Evolutionary conservation across 2,797 vertebrate species (phyloP).

Genomic region (Geotrypetes seraphini): DNA sequence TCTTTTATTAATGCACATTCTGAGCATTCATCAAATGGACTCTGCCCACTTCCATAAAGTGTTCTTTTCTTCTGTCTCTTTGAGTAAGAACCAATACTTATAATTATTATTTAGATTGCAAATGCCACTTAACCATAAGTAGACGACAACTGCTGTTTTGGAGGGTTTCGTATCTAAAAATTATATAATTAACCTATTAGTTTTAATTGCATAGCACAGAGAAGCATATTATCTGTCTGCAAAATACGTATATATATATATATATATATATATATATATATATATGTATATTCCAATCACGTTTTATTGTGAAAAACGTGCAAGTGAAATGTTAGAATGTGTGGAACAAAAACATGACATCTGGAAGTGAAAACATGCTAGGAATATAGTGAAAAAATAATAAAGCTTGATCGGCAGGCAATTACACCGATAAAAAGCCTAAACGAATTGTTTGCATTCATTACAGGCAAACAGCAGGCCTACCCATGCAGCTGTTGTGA

Average conservation of each 20-base stretch:
- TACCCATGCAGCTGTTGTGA: slow-evolving; percentile 18
- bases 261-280: too few relatives aligned
- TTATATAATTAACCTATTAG: slow-evolving; percentile 40
- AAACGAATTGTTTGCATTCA: slow-evolving; percentile 45
- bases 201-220: slow-evolving; percentile 32
- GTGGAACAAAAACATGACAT: slow-evolving; percentile 25
- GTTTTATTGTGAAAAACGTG: slow-evolving; percentile 27
- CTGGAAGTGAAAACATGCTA: slow-evolving; percentile 25
- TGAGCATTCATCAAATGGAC: too few relatives aligned
- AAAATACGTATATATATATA: slow-evolving; percentile 19
- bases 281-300: too few relatives aligned
- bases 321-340: slow-evolving; percentile 45
- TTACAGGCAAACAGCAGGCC: slow-evolving; percentile 18
- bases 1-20: too few relatives aligned
- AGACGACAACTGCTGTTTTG: slow-evolving; percentile 3
- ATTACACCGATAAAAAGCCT: slow-evolving; percentile 31
- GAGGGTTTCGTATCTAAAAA: slow-evolving; percentile 20
- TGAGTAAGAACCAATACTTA: too few relatives aligned
- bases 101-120: not conserved
- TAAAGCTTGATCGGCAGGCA: slow-evolving; percentile 37
- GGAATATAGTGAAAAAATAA: slow-evolving; percentile 28
- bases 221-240: slow-evolving; percentile 33
- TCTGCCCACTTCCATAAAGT: too few relatives aligned
- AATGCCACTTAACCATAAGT: not conserved
- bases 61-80: too few relatives aligned